Evolutionary conservation across 2,888 invertebrate species (phyloP), one percentile per base, ranked within the genome.

Genomic region (Portevinia maculata): DNA sequence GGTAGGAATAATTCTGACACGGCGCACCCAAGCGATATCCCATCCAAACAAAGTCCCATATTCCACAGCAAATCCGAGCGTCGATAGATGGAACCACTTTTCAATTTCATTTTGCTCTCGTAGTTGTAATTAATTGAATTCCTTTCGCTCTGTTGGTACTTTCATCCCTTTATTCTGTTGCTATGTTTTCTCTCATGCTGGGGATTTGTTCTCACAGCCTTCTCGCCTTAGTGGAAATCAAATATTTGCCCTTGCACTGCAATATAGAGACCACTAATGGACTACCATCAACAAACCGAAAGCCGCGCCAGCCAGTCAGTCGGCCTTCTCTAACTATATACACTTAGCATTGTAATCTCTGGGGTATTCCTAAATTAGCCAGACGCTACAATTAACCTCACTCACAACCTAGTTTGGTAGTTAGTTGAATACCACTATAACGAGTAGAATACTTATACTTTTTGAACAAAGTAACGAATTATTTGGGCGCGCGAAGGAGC

Each of bases 81-180:
- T 39, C 53, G 52, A 55, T 44, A 13, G 41, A 19, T 21, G 13
- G 52, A 30, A 50, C 62, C 60, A 60, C 67, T 73, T 71, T 65
- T 59, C 37, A 71, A 78, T 65, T 73, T 55, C 46, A 74, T 79
- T 67, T 69, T 74, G 34, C 73, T 69, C 60, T 53, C 67, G 60
- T 79, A 67, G 67, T 79, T 73, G 60, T 79, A 67, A 74, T 79
- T 79, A 79, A 79, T 79, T 79, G 60, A 73, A 73, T 74, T 79
- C 60, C 73, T 74, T 79, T 62, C 73, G 65, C 67, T 30, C 65
- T 71, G 70, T 21, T 57, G 53, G 65, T 60, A 21, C 21, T 50
- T 32, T 53, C 17, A 37, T n/a, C 15, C 50, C n/a, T 59, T 11
- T 52, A 21, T 24, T 52, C 13, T 9, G 1, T 17, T 15, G 1